Percentiles rank a stretch among this genome's conserved stretches.
Evolutionary conservation across 2,797 vertebrate species (phyloP).

Genomic region (Enteromius thamalakanensis): DNA sequence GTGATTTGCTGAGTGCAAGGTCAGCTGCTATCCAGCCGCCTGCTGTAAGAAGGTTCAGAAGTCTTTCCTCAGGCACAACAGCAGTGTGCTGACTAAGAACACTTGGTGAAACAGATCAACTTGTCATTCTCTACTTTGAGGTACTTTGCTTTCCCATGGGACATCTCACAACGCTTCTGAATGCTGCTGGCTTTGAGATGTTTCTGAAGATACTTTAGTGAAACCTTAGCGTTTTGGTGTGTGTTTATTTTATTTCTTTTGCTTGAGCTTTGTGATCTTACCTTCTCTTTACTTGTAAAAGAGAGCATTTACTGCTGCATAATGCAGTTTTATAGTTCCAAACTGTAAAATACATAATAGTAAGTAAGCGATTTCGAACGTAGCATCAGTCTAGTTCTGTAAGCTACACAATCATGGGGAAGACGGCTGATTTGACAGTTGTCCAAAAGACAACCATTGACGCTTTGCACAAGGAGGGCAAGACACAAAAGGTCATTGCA

Average conservation of each 20-base stretch:
- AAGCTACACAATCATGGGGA: no score
- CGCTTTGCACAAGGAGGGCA: no score
- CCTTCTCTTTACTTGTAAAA: slow-evolving; percentile 3
- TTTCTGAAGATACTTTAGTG: not conserved
- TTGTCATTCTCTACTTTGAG: slow-evolving; percentile 23
- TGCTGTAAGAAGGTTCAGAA: slow-evolving; percentile 9
- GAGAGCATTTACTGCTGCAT: not conserved
- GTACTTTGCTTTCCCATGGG: not conserved
- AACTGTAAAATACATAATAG: not conserved
- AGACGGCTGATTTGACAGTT: no score
- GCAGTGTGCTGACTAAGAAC: slow-evolving; percentile 36
- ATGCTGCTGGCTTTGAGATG: slow-evolving; percentile 4
- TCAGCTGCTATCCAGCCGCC: slow-evolving; percentile 25
- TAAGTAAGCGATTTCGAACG: no score
- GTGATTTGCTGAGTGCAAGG: slow-evolving; percentile 33
- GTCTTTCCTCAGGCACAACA: slow-evolving; percentile 29
- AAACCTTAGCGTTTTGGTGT: not conserved
- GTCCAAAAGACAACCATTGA: no score
- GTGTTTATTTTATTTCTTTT: not conserved
- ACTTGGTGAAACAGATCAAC: slow-evolving; percentile 24
- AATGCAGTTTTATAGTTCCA: not conserved
- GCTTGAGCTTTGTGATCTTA: not conserved
- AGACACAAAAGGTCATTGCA: no score
- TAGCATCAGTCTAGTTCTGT: no score
- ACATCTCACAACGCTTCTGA: not conserved